Evolutionary conservation across 23 tunicate genomes (phyloP), one percentile per base, ranked within the genome.

Genomic region (Halocynthia roretzi): DNA sequence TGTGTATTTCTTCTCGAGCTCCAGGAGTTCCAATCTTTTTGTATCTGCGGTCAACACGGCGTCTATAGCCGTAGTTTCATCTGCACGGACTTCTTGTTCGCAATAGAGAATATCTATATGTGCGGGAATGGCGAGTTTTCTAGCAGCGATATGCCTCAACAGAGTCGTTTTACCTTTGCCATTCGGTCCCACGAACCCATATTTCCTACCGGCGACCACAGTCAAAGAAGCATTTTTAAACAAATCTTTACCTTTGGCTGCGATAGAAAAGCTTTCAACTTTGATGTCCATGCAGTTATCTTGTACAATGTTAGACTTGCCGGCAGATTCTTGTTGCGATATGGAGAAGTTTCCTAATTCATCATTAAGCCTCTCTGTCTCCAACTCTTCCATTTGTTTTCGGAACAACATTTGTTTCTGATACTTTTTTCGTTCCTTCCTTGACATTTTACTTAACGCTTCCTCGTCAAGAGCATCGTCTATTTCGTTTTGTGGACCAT

Each of bases 121-220:
- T 9, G 82, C 55, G 12, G 99, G 99, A 66, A 96, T 89, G 9
- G 66, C 77, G 7, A 96, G 71, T 57, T 85, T 92, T 48, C 99
- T 61, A 8, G 86, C 82, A 12, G 97, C 99, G 51, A 96, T 80
- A 68, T 96, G 99, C 12, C 93, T 68, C 19, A 96, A 71, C 19
- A 96, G 71, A 6, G 99, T 96, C 10, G 99, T 96, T 71, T 96
- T 96, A 4, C 99, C 99, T 75, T 92, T 92, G 7, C 99, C 99
- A 76, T 96, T 96, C 5, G 99, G 99, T 5, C 99, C 99, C n/a
- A 96, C 96, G 10, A 96, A 58, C 8, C 99, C 99, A 80, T 96
- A 96, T 69, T 90, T 79, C 5, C 99, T 61, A 8, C 97, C 93
- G 7, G 96, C 93, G 20, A 92, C 96, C 20, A 96, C 83, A 23